Evolutionary conservation across 2,113 vertebrate genomes (phyloP).

Genomic region (Pomatostomus ruficeps): DNA sequence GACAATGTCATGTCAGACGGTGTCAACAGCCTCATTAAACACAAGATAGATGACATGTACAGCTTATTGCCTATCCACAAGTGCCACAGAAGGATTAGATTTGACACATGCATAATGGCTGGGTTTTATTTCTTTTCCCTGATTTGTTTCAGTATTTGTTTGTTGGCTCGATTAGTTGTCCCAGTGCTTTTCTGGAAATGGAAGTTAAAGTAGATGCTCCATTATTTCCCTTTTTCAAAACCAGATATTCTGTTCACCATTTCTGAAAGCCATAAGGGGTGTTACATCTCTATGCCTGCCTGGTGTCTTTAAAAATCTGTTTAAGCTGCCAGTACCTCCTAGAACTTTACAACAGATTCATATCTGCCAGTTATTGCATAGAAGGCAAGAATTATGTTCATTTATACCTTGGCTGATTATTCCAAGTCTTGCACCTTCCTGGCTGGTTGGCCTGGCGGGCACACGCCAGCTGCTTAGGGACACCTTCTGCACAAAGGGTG

Average conservation of each 20-base stretch:
- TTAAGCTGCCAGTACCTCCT: not conserved
- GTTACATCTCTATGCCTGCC: not conserved
- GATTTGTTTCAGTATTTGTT: not conserved
- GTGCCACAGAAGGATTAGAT: conserved; percentile 37
- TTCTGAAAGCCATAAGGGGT: not conserved
- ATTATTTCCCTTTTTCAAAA: not conserved
- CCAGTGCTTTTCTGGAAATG: conserved; percentile 6
- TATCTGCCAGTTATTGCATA: not conserved
- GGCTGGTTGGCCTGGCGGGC: not conserved
- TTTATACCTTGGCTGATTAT: not conserved
- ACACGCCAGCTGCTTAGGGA: not conserved
- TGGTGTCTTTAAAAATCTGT: not conserved
- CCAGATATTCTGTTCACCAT: not conserved
- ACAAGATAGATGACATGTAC: not conserved
- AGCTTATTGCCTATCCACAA: not conserved
- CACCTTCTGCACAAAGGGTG: rapidly evolving
- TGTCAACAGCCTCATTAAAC: conserved; percentile 10
- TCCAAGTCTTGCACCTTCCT: not conserved
- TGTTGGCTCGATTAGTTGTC: not conserved
- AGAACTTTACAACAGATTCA: not conserved
- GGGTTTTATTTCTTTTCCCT: not conserved
- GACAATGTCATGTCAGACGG: not conserved
- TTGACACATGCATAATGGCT: not conserved
- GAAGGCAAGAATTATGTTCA: not conserved
- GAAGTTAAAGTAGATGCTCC: not conserved